These are phyloP conservation scores for Coregonus suidteri DNA, from an alignment of 2,797 vertebrate genomes.

Conservation along the genomic window DNA sequence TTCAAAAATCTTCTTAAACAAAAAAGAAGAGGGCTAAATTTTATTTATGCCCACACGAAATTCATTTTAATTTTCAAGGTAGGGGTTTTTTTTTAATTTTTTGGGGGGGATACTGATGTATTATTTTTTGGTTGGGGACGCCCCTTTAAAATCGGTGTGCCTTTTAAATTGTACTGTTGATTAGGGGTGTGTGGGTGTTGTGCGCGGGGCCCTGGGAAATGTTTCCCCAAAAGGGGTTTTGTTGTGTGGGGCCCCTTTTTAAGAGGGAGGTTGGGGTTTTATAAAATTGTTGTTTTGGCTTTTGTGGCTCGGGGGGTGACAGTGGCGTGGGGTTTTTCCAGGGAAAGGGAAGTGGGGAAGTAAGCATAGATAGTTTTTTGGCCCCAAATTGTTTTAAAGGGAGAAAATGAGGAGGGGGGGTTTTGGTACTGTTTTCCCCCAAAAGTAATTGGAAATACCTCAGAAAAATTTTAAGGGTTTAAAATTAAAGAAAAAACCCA, in stretches of 20 bases:
- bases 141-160: slow-evolving; percentile 47
- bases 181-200: slow-evolving; percentile 29
- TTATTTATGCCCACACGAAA: slow-evolving; percentile 35
- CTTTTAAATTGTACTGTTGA: slow-evolving; percentile 35
- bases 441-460: slow-evolving; percentile 75
- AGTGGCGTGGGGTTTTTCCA: not conserved
- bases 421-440: slow-evolving; percentile 61
- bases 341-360: slow-evolving; percentile 13
- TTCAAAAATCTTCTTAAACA: slow-evolving; percentile 5
- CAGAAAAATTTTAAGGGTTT: slow-evolving; percentile 68
- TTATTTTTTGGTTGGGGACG: slow-evolving; percentile 44
- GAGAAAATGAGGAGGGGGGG: slow-evolving; percentile 16
- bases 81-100: slow-evolving; percentile 33
- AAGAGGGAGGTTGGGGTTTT: not conserved
- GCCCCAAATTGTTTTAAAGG: slow-evolving; percentile 26
- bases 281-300: not conserved
- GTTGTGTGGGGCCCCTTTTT: slow-evolving; percentile 7
- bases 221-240: not conserved
- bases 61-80: slow-evolving; percentile 43
- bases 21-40: slow-evolving; percentile 27
- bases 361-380: slow-evolving; percentile 7
- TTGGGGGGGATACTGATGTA: slow-evolving; percentile 45
- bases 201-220: slow-evolving; percentile 2
- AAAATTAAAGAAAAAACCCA: slow-evolving; percentile 65
- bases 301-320: not conserved